phyloP scores from a whole-genome alignment of 2,113 vertebrate genomes.

The Amphiprion ocellaris region DNA sequence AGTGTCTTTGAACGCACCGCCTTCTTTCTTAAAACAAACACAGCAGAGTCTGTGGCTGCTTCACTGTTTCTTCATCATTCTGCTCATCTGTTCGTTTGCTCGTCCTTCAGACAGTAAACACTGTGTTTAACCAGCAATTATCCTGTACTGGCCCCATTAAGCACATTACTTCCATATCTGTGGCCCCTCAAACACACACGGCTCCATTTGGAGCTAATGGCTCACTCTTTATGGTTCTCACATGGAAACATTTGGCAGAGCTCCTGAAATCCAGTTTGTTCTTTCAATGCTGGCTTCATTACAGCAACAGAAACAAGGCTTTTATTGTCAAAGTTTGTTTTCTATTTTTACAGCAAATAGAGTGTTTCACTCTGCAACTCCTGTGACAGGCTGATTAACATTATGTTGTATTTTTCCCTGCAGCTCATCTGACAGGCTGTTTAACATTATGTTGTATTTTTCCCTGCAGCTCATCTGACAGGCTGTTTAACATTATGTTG shows the following conservation, averaged over 20 bases:
- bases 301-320: too few species aligned
- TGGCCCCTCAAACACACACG: constrained; percentile 27
- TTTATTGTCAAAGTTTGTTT: not conserved
- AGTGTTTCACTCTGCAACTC: not conserved
- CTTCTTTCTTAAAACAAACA: too few species aligned
- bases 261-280: not conserved
- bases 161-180: not conserved
- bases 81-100: constrained; percentile 21
- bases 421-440: too few species aligned
- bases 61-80: constrained; percentile 3
- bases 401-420: too few species aligned
- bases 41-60: not conserved
- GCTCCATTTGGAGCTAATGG: constrained; percentile 18
- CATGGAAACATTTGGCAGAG: constrained; percentile 3
- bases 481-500: not conserved
- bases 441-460: not conserved
- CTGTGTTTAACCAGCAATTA: constrained; percentile 46
- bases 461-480: constrained; percentile 45
- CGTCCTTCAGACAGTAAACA: constrained; percentile 32
- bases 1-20: too few species aligned
- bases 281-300: too few species aligned
- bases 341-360: not conserved
- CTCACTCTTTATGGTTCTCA: constrained; percentile 29
- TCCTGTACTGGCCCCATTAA: not conserved
- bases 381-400: too few species aligned